phyloP scores from a whole-genome alignment of 2,797 vertebrate species.

The Enteromius radiatus region DNA sequence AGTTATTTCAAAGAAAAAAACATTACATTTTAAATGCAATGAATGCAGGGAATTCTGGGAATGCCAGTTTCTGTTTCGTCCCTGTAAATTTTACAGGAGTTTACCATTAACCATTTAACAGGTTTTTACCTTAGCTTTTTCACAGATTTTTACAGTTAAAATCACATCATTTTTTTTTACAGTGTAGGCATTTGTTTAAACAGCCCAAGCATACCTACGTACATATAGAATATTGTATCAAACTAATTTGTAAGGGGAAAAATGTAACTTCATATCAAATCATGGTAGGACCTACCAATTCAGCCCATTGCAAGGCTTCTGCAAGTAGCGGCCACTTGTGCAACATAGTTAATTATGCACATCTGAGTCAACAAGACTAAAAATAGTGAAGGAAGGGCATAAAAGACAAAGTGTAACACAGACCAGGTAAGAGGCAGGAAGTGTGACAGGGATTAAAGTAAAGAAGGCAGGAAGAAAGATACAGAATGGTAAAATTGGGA shows the following conservation, averaged over 20 bases:
- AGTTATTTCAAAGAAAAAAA: too few relatives aligned
- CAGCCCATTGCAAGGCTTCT: not conserved
- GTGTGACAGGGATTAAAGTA: not conserved
- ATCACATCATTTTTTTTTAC: too few relatives aligned
- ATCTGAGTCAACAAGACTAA: not conserved
- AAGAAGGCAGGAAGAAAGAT: not conserved
- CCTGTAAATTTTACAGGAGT: too few relatives aligned
- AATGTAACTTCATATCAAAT: not conserved
- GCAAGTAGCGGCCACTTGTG: not conserved
- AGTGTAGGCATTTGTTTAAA: not conserved
- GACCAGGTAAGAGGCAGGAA: not conserved
- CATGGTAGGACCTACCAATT: not conserved
- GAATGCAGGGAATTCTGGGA: too few relatives aligned
- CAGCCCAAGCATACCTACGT: not conserved
- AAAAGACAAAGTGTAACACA: not conserved
- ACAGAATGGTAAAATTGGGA: not conserved
- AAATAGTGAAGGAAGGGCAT: not conserved
- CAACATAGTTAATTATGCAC: not conserved
- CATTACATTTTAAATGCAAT: too few relatives aligned
- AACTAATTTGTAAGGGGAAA: not conserved
- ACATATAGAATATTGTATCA: not conserved
- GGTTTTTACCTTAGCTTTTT: too few relatives aligned
- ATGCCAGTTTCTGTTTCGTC: too few relatives aligned
- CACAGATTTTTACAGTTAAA: too few relatives aligned
- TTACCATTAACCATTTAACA: too few relatives aligned